A percentile compares a stretch with the other conserved stretches of the same genome.
Conservation (phyloP, 1,140 invertebrate species). For the Phenacoccus solenopsis region DNA sequence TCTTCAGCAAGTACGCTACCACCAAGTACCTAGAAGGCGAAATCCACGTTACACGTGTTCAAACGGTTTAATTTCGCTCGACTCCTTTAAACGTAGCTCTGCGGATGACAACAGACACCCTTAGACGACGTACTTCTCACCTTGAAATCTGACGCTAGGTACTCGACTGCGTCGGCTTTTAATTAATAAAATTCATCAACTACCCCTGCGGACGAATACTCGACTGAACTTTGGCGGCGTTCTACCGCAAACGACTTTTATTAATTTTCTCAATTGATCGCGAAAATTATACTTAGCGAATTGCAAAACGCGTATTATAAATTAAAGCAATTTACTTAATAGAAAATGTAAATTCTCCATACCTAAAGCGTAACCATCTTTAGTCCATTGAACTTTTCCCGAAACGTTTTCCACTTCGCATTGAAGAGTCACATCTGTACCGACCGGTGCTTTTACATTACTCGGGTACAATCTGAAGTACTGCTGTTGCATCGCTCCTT, state of each 20-base stretch:
- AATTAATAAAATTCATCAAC: too few species aligned
- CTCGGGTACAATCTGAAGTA: conserved; percentile 65
- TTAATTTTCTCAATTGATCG: background rate
- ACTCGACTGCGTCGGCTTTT: too few species aligned
- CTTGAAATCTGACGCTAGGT: too few species aligned
- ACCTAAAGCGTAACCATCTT: conserved; percentile 86
- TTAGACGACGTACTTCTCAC: too few species aligned
- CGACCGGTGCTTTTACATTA: conserved; percentile 65
- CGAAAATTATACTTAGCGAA: background rate
- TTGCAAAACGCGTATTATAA: background rate
- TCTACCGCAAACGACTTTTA: background rate
- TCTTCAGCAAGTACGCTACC: too few species aligned
- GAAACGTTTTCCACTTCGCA: conserved; percentile 73
- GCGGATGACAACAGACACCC: too few species aligned
- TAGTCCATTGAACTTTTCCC: conserved; percentile 84
- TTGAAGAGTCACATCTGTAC: conserved; percentile 62
- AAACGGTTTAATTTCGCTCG: too few species aligned
- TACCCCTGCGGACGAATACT: too few species aligned
- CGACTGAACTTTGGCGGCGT: too few species aligned
- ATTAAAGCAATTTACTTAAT: conserved; percentile 10
- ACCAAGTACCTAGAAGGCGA: too few species aligned
- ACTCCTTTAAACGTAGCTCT: too few species aligned
- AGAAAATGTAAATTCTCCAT: conserved; percentile 31
- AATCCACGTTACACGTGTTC: too few species aligned
- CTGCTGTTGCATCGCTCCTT: conserved; percentile 40